Evolutionary conservation across 2,113 vertebrate genomes (phyloP).

Genomic region (Boulengeromyrus knoepffleri): DNA sequence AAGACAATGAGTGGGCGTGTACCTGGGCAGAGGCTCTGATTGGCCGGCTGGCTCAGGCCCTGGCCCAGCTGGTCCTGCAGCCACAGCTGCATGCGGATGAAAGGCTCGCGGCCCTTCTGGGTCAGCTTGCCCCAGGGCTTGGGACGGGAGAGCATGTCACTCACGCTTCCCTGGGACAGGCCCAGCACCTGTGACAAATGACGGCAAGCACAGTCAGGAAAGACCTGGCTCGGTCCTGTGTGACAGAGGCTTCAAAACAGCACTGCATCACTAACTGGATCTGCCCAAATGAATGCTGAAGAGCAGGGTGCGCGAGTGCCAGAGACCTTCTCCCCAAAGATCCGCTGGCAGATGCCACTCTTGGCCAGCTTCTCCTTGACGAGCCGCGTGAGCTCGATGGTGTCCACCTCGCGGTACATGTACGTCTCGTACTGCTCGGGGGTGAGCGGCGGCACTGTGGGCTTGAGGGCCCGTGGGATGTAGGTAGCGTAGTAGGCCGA

Average conservation of each 20-base stretch:
- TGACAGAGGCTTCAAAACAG: not conserved
- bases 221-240: not conserved
- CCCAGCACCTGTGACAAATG: conserved; percentile 73
- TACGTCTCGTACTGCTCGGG: conserved; percentile 97
- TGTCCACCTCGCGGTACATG: conserved; percentile 98
- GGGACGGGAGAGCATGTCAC: conserved; percentile 93
- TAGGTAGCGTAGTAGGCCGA: conserved; percentile 80
- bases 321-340: conserved; percentile 95
- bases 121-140: conserved; percentile 98
- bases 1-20: not conserved
- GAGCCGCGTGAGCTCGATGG: conserved; percentile 86
- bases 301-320: not conserved
- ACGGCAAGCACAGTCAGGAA: not conserved
- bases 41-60: conserved; percentile 65
- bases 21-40: conserved; percentile 68
- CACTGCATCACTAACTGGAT: not conserved
- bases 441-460: conserved; percentile 86
- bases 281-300: not conserved
- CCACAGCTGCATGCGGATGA: conserved; percentile 99
- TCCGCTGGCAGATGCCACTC: conserved; percentile 96
- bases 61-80: conserved; percentile 86
- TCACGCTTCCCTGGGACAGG: conserved; percentile 94
- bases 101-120: conserved; percentile 93
- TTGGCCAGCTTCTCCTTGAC: conserved; percentile 98
- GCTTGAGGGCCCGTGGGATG: conserved; percentile 82